Evolutionary conservation across 30 jellyfish, hydroid and myxozoan species (phyloP).

Genomic region (Pelagia noctiluca): DNA sequence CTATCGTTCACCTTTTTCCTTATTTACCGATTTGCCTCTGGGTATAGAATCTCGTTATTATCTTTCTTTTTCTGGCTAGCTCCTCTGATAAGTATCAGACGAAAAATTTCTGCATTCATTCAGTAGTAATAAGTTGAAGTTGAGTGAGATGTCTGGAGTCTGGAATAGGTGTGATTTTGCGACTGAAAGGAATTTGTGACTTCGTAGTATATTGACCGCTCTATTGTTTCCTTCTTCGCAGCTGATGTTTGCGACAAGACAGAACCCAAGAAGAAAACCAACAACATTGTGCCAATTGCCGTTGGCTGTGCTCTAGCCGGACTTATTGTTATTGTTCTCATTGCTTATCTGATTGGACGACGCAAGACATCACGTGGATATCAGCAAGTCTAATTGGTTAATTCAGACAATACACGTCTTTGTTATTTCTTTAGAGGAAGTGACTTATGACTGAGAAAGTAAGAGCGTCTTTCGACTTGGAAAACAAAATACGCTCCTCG

Average conservation of each 20-base stretch:
- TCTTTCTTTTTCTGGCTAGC: too few relatives aligned
- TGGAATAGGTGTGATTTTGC: not conserved
- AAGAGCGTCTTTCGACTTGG: too few relatives aligned
- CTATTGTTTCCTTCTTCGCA: constrained; percentile 62
- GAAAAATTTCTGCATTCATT: too few relatives aligned
- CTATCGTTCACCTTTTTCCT: too few relatives aligned
- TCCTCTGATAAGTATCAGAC: too few relatives aligned
- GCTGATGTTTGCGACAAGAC: constrained; percentile 45
- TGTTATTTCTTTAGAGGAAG: too few relatives aligned
- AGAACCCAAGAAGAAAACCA: constrained; percentile 18
- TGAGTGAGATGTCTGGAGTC: not conserved
- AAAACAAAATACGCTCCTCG: too few relatives aligned
- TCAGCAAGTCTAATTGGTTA: constrained; percentile 66
- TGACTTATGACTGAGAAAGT: too few relatives aligned
- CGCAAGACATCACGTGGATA: constrained; percentile 90
- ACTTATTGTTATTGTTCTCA: constrained; percentile 88
- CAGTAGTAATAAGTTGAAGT: too few relatives aligned
- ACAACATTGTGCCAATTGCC: constrained; percentile 90
- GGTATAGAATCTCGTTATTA: too few relatives aligned
- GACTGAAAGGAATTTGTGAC: not conserved
- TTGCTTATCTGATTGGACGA: constrained; percentile 97
- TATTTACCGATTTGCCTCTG: too few relatives aligned
- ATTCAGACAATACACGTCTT: not conserved
- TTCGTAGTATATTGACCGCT: constrained; percentile 15
- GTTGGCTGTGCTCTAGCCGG: constrained; percentile 99